These are phyloP conservation scores for Vesta saturnalis DNA, from an alignment of 2,888 invertebrate species.

Conservation along the genomic window DNA sequence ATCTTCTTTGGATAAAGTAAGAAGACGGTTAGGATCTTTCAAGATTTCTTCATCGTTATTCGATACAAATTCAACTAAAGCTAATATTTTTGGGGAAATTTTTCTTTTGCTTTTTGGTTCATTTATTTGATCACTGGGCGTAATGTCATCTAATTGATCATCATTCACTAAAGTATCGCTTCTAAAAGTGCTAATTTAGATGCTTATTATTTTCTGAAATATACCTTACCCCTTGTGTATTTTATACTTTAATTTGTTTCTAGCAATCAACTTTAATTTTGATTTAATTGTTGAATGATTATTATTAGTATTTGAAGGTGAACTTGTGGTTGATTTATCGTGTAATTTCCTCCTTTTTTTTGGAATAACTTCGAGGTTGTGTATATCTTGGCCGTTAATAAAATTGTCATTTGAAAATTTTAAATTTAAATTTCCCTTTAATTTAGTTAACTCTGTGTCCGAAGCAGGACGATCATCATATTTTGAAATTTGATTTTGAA, in stretches of 20 bases:
- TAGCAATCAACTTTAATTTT: not conserved
- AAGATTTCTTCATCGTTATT: slow-evolving; percentile 2
- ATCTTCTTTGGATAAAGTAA: slow-evolving; percentile 39
- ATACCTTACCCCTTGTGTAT: not conserved
- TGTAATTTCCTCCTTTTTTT: slow-evolving; percentile 9
- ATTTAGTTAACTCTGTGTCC: slow-evolving; percentile 11
- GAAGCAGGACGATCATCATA: not conserved
- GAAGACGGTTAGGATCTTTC: slow-evolving; percentile 14
- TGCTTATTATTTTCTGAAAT: not conserved
- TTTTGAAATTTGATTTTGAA: not conserved
- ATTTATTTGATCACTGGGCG: not conserved
- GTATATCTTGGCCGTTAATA: not conserved
- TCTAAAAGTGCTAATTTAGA: not conserved
- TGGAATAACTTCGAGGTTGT: not conserved
- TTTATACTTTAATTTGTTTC: not conserved
- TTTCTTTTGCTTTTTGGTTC: not conserved
- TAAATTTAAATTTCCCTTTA: not conserved
- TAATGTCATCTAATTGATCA: not conserved
- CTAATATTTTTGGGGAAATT: slow-evolving; percentile 37
- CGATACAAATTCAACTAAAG: slow-evolving; percentile 34
- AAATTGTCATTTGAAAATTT: not conserved
- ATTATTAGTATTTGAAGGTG: not conserved
- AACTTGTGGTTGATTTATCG: not conserved
- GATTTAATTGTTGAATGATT: not conserved
- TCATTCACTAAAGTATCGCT: not conserved